phyloP scores from a whole-genome alignment of 2,888 invertebrate genomes.

The Chydorus sphaericus region DNA sequence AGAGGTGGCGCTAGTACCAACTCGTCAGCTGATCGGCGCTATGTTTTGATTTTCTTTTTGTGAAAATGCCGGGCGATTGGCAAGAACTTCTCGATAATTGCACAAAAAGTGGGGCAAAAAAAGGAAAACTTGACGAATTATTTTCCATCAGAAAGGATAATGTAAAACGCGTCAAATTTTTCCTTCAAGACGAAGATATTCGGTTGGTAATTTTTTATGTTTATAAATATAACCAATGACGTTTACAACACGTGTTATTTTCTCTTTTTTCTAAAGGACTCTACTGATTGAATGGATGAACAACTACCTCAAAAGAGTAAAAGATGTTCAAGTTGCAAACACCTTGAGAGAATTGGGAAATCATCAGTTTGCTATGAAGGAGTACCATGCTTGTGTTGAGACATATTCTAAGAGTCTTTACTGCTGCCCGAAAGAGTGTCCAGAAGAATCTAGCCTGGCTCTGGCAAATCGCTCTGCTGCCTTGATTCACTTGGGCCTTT shows the following conservation, averaged over 20 bases:
- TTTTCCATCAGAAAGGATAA: neutral
- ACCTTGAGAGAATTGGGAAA: slow-evolving; percentile 12
- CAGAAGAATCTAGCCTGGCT: slow-evolving; percentile 1
- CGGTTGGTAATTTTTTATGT: neutral
- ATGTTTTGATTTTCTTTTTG: neutral
- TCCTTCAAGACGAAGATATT: neutral
- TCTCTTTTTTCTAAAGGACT: neutral
- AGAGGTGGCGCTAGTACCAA: neutral
- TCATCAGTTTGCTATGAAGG: slow-evolving; percentile 4
- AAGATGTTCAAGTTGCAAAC: neutral
- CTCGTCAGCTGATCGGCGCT: neutral
- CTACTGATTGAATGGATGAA: neutral
- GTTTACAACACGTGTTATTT: neutral
- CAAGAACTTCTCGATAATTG: neutral
- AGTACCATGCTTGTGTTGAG: slow-evolving; percentile 5
- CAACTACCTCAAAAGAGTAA: neutral
- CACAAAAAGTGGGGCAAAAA: neutral
- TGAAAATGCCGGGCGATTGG: neutral
- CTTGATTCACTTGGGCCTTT: slow-evolving; percentile 11
- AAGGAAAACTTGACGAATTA: neutral
- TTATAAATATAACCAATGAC: too few relatives aligned
- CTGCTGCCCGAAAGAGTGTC: neutral
- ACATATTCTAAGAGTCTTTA: slow-evolving; percentile 3
- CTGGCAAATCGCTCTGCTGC: slow-evolving; percentile 15
- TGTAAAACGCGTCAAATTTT: neutral